A percentile compares a stretch with the other conserved stretches of the same genome.
These are phyloP conservation scores for Forbesichthys agassizii DNA, from an alignment of 2,113 vertebrate species.

Conservation along the genomic window DNA sequence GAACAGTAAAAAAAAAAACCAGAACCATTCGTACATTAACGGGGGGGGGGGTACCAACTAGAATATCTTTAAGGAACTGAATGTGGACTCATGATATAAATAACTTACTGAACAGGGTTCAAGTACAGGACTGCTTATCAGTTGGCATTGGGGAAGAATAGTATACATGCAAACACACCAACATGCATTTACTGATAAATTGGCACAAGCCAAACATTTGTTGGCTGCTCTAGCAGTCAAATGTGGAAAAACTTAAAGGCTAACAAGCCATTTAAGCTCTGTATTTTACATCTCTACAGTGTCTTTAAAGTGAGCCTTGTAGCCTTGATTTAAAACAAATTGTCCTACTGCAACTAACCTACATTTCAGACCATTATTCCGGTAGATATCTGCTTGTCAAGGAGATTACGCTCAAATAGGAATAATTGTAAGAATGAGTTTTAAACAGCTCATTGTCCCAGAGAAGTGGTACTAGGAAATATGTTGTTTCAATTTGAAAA, in stretches of 20 bases:
- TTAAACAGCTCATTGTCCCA: neutral
- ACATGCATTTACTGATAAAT: constrained; percentile 53
- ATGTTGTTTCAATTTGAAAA: constrained; percentile 6
- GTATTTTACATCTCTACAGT: constrained; percentile 27
- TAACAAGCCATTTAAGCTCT: constrained; percentile 46
- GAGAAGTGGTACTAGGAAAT: constrained; percentile 11
- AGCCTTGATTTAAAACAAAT: neutral
- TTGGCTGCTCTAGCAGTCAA: constrained; percentile 34
- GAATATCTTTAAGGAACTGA: constrained; percentile 13
- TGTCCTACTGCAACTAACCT: neutral
- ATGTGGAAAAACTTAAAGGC: constrained; percentile 32
- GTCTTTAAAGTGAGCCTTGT: neutral
- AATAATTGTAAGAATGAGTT: constrained; percentile 3
- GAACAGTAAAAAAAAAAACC: constrained; percentile 63
- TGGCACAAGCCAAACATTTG: constrained; percentile 14
- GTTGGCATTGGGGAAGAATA: neutral
- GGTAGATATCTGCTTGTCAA: constrained; percentile 15
- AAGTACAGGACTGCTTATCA: constrained; percentile 12
- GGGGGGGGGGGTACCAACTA: constrained; percentile 16
- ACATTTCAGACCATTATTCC: constrained; percentile 35
- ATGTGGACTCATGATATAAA: constrained; percentile 55
- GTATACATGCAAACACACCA: constrained; percentile 35
- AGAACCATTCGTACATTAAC: constrained; percentile 34
- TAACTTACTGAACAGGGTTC: constrained; percentile 47
- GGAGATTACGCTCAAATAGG: constrained; percentile 30